phyloP scores from a whole-genome alignment of 1,140 invertebrate genomes.

The Drosophila grimshawi region DNA sequence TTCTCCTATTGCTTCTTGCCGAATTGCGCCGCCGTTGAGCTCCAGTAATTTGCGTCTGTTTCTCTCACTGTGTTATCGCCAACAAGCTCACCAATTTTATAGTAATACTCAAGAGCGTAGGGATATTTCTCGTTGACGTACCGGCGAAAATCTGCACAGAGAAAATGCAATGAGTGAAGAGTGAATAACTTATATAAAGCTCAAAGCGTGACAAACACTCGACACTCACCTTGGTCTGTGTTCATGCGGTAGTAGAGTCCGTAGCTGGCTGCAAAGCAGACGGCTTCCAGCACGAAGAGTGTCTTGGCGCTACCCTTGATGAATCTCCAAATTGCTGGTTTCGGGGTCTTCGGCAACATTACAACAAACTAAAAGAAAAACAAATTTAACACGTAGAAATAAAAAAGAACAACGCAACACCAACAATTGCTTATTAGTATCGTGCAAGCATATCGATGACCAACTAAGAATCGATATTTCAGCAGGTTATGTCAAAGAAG shows the following conservation, averaged over 20 bases:
- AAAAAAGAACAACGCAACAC: slow-evolving; percentile 5
- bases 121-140: slow-evolving; percentile 87
- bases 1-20: slow-evolving; percentile 49
- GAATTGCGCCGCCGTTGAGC: slow-evolving; percentile 40
- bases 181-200: slow-evolving; percentile 63
- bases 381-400: slow-evolving; percentile 68
- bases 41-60: slow-evolving; percentile 86
- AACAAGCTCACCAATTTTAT: slow-evolving; percentile 86
- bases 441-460: slow-evolving; percentile 15
- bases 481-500: slow-evolving; percentile 2
- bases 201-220: slow-evolving; percentile 81
- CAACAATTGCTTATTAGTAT: slow-evolving; percentile 54
- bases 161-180: slow-evolving; percentile 16
- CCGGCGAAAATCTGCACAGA: slow-evolving; percentile 86
- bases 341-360: slow-evolving; percentile 87
- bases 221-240: slow-evolving; percentile 86
- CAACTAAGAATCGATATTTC: neutral
- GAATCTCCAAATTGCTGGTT: slow-evolving; percentile 85
- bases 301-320: slow-evolving; percentile 85
- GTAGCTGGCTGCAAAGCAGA: slow-evolving; percentile 86
- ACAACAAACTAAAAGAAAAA: slow-evolving; percentile 74
- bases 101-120: slow-evolving; percentile 87
- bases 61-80: slow-evolving; percentile 85
- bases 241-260: slow-evolving; percentile 87
- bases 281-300: slow-evolving; percentile 86